Evolutionary conservation across 2,113 vertebrate species (phyloP), one percentile per base, ranked within the genome.

Genomic region (Halichoeres trimaculatus): DNA sequence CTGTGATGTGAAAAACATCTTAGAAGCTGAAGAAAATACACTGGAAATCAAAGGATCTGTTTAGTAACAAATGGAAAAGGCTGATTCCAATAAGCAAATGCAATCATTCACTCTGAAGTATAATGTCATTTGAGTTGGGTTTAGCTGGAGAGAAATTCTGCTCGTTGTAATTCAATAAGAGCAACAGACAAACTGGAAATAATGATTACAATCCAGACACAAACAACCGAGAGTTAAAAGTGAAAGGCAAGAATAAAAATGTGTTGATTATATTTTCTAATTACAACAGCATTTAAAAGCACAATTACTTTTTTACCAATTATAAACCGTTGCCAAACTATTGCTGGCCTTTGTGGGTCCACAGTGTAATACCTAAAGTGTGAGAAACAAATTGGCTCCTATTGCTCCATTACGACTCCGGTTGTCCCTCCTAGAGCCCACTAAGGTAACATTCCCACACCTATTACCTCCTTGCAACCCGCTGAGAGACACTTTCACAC

Each of bases 401-500:
- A 55, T 43, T 65, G 59, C 51, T 55, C 71, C 65, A 68, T 89
- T 67, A 83, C 62, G 50, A 62, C 36, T 3, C 36, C 2, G 23
- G 60, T 35, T 10, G 60, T 77, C 57, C 57, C 57, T 53, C 23
- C 4, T 14, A 43, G 12, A 34, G 26, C 35, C 30, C 38, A 16
- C 56, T 53, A 56, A 54, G 22, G 72, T 56, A 65, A 72, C 40
- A 24, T 84, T 89, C 84, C 75, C 87, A 80, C 83, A 66, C 50
- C 68, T 61, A 78, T 88, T 84, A 86, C 63, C 43, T 73, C 76
- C 72, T 19, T 8, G 30, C 69, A 66, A 40, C 89, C 81, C 2
- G 41, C 86, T 74, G 85, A 60, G 85, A 80, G 83, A 61, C 65
- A 73, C 83, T 86, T 91, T 91, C 85, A 91, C 91, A 90, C 85